Base-by-base conservation (phyloP, 1,140 invertebrate genomes). In the Diachasma alloeum region DNA sequence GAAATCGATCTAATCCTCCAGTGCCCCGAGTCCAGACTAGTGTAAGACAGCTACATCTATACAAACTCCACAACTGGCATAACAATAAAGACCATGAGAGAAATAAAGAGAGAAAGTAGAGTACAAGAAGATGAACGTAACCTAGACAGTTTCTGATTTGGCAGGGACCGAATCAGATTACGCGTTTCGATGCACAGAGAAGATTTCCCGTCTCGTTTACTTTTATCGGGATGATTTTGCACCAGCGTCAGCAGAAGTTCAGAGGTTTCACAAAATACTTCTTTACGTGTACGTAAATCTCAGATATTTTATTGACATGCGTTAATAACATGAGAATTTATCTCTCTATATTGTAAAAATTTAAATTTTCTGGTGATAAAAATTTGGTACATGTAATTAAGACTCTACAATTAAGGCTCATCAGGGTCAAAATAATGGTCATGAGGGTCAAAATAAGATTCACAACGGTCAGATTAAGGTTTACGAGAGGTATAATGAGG, bases 151-250 rank as follows among this genome's bases (percentile, higher is more conserved):
- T 39, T 66, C 53, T 74, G 73, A 74, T 74, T 74, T 74, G 73
- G 73, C 73, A 74, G 39, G 11, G 19, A 68, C 31, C 37, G 24
- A 68, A 74, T 74, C 73, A 68, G 59, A 74, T 74, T 67, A 74
- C 73, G n/a, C 59, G 73, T 68, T 17, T 46, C 56, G 39, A 67
- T 74, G 73, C 46, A 56, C 24, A 59, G 2, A 66, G 26, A 8
- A 42, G 15, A 63, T n/a, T 31, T 56, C 19, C 36, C 13, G 39
- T 39, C 36, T 71, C 46, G 44, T 37, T 56, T 72, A 31, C 46
- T 36, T 53, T 72, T 37, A 71, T 71, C 69, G 17, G 19, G 5
- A 42, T 42, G 59, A 63, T 63, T 63, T 24, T 24, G 59, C 15
- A 4, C 59, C 17, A 71, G 5, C 42, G 69, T 63, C 59, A 63